phyloP scores from a whole-genome alignment of 2,113 vertebrate genomes.

The Mus musculus region GRCm39 chr11:46787501-46788000 shows the following conservation, averaged over 20 bases:
- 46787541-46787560: conserved; percentile 7
- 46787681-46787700: not conserved
- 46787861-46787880: not conserved
- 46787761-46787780: not conserved
- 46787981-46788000: not conserved
- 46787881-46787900: not conserved
- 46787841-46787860: not conserved
- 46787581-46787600: not conserved
- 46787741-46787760: not conserved
- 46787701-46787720: not conserved
- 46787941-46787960: not conserved
- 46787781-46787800: not conserved
- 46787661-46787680: conserved; percentile 21
- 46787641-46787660: not conserved
- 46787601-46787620: not conserved
- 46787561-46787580: conserved; percentile 3
- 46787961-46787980: not conserved
- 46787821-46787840: not conserved
- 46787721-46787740: not conserved
- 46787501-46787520: conserved; percentile 14
- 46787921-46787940: not conserved
- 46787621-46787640: not conserved
- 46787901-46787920: not conserved
- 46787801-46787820: not conserved
- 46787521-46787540: conserved; percentile 35